phyloP scores from a whole-genome alignment of 2,113 vertebrate species.

The Siniperca chuatsi region DNA sequence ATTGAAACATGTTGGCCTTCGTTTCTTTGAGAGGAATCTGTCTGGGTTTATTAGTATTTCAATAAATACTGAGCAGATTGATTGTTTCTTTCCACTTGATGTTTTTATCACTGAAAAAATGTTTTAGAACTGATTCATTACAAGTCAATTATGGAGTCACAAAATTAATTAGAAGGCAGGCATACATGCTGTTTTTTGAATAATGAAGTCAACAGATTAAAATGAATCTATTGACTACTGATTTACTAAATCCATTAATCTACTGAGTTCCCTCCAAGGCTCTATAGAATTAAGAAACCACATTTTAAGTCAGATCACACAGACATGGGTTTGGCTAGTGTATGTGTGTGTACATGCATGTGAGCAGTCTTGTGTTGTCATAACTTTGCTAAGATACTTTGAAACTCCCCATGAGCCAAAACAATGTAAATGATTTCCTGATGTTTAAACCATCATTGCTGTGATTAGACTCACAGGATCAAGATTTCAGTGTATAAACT shows the following conservation, averaged over 20 bases:
- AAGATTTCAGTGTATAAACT: conserved; percentile 52
- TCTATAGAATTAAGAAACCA: conserved; percentile 41
- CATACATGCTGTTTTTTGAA: conserved; percentile 25
- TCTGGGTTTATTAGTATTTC: conserved; percentile 59
- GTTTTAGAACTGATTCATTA: conserved; percentile 50
- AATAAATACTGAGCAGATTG: conserved; percentile 55
- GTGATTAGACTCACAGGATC: conserved; percentile 63
- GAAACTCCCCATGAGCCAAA: conserved; percentile 58
- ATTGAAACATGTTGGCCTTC: conserved; percentile 63
- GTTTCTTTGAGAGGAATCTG: conserved; percentile 58
- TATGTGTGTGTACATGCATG: background rate
- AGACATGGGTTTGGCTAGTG: background rate
- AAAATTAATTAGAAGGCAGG: conserved; percentile 54
- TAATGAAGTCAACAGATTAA: conserved; percentile 30
- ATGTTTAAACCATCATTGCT: conserved; percentile 70
- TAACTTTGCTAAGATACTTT: conserved; percentile 64
- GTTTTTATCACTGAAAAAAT: conserved; percentile 21
- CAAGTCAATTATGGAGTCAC: conserved; percentile 48
- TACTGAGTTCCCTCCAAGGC: conserved; percentile 24
- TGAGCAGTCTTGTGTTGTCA: conserved; percentile 49
- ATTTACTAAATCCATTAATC: conserved; percentile 49
- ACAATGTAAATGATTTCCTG: conserved; percentile 73
- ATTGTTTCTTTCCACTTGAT: conserved; percentile 52
- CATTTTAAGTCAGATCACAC: conserved; percentile 35
- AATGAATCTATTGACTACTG: conserved; percentile 12